Base-by-base conservation (phyloP, 2,113 vertebrate species). In the Xiphorhynchus elegans region DNA sequence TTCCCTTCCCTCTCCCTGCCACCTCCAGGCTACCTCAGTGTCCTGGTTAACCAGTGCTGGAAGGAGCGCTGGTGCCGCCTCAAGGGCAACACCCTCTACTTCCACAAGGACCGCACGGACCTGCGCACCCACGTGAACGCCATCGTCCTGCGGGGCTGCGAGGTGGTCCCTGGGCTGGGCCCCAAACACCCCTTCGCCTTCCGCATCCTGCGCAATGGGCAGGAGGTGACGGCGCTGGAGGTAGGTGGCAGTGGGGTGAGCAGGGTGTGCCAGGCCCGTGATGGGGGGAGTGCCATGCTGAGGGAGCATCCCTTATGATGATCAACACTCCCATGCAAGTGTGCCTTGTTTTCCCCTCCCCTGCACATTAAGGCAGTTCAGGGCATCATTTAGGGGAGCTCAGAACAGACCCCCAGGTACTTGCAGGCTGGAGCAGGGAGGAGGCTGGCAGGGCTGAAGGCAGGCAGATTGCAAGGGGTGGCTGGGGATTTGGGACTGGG, bases 101-200 rank as follows among this genome's bases (percentile, higher is more conserved):
- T 99, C 84, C 98, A 99, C 96, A 99, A 98, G 96, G 98, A 99
- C 85, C 98, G 98, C 17, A 97, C 97, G 0, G 99, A 99, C 90
- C 97, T 98, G 83, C 97, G 97, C 17, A 98, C 98, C 4, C 99
- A 99, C 0, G 50, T 99, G 49, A 98, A 98, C 0, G 97, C 98
- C 91, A 96, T 99, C 16, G 94, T 98, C 6, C 98, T 99, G 31
- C 96, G 88, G 5, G 99, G 99, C 70, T 99, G 99, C 2, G 99
- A 99, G 84, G 98, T 99, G 94, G 96, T 98, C 20, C 98, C 99
- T 0, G 99, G 99, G 7, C 98, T 99, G 39, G 99, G 99, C n/a
- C 99, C 99, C 82, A 98, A 99, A 80, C 99, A 99, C 79, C 99
- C 99, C 17, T 99, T 99, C 5, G 99, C 99, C 79, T 99, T 99